Conservation (phyloP, 2,888 invertebrate genomes). For the Hemithea aestivaria region DNA sequence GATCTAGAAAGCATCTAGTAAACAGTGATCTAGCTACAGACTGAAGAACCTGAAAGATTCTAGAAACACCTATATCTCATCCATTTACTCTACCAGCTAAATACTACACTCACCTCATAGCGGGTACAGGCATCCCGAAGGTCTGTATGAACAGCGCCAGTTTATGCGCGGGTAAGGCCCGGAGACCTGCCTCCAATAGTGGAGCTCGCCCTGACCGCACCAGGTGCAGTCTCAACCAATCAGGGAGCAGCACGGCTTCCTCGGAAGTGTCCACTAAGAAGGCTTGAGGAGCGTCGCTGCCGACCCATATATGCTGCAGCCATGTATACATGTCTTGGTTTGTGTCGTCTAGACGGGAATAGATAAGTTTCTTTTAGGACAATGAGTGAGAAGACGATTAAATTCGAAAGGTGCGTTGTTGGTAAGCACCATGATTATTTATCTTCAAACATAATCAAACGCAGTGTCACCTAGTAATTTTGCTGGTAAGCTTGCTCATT, state of each 20-base stretch:
- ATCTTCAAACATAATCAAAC: too few species aligned
- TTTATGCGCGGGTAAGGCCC: constrained; percentile 92
- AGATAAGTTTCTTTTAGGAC: too few species aligned
- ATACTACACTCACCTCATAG: constrained; percentile 91
- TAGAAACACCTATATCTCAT: too few species aligned
- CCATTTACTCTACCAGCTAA: too few species aligned
- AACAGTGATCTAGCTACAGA: too few species aligned
- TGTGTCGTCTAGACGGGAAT: constrained; percentile 55
- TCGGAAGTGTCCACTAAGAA: constrained; percentile 85
- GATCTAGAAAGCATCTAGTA: too few species aligned
- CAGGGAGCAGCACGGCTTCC: constrained; percentile 90
- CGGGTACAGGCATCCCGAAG: constrained; percentile 94
- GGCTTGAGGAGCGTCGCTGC: constrained; percentile 86
- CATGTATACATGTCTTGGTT: constrained; percentile 84
- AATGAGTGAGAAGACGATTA: too few species aligned
- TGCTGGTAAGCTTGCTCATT: too few species aligned
- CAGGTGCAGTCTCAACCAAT: constrained; percentile 95
- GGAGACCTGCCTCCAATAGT: constrained; percentile 91
- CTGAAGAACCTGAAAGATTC: too few species aligned
- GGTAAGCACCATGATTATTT: too few species aligned
- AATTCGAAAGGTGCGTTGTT: too few species aligned
- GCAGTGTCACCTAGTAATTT: too few species aligned
- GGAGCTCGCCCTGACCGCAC: constrained; percentile 90
- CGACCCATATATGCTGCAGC: constrained; percentile 85
- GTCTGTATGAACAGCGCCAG: constrained; percentile 96